Percentiles rank a stretch among this genome's conserved stretches.
Evolutionary conservation across 2,888 invertebrate genomes (phyloP).

Genomic region (Pogonocherus hispidulus): DNA sequence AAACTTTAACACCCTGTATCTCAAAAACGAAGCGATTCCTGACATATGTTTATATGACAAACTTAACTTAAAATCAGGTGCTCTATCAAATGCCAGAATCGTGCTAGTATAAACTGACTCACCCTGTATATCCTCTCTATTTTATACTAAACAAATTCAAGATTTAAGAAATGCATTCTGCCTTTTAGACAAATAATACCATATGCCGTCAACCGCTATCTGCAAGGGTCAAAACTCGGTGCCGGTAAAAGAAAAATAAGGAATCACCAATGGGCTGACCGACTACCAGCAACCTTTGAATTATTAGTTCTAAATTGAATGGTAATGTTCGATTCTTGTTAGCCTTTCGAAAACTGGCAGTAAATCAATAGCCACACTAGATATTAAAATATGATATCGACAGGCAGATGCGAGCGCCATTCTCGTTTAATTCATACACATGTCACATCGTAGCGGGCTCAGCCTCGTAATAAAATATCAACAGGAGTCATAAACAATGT

Average conservation of each 20-base stretch:
- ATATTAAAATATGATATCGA: conserved; percentile 45
- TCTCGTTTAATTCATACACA: conserved; percentile 48
- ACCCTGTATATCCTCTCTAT: too few relatives aligned
- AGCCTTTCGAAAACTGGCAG: conserved; percentile 38
- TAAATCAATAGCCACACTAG: conserved; percentile 42
- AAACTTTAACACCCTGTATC: too few relatives aligned
- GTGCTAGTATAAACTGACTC: too few relatives aligned
- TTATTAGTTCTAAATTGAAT: conserved; percentile 53
- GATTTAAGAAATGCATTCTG: too few relatives aligned
- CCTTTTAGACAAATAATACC: too few relatives aligned
- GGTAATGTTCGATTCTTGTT: conserved; percentile 46
- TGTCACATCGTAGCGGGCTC: conserved; percentile 38
- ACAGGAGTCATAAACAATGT: conserved; percentile 27
- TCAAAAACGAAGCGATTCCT: too few relatives aligned
- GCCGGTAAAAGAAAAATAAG: background rate
- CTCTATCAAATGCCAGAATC: too few relatives aligned
- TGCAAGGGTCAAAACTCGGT: conserved; percentile 1
- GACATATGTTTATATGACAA: too few relatives aligned
- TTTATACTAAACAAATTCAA: too few relatives aligned
- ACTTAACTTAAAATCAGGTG: too few relatives aligned
- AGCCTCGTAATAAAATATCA: conserved; percentile 23
- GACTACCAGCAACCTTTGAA: conserved; percentile 35
- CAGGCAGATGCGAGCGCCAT: conserved; percentile 33
- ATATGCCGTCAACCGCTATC: too few relatives aligned
- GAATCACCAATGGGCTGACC: conserved; percentile 28